A percentile compares a stretch with the other conserved stretches of the same genome.
These are phyloP conservation scores for Agrochola circellaris DNA, from an alignment of 2,888 invertebrate genomes.

Conservation along the genomic window DNA sequence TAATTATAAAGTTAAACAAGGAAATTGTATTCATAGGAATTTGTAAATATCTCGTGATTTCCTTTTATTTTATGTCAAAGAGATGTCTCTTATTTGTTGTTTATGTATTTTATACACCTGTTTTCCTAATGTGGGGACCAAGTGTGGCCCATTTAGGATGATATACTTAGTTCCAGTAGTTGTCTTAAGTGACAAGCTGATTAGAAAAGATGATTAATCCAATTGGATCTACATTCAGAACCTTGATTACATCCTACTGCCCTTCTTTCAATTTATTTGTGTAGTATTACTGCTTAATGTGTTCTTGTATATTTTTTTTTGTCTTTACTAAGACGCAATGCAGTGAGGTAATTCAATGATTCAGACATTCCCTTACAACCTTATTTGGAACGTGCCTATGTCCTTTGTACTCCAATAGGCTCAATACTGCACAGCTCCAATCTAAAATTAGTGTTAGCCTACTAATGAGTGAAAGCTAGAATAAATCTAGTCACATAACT, in stretches of 20 bases:
- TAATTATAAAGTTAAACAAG: conserved; percentile 14
- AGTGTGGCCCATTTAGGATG: neutral
- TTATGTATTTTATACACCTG: neutral
- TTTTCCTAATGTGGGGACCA: neutral
- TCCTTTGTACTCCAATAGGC: neutral
- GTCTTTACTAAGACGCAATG: neutral
- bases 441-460: neutral
- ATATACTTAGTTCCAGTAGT: neutral
- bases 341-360: neutral
- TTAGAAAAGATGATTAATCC: neutral
- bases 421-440: neutral
- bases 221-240: neutral
- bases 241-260: neutral
- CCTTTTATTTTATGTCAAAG: neutral
- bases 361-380: neutral
- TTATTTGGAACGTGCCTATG: neutral
- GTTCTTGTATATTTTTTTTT: neutral
- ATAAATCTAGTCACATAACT: conserved; percentile 36
- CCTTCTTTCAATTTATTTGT: neutral
- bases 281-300: neutral
- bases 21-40: conserved; percentile 30
- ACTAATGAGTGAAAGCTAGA: conserved; percentile 46
- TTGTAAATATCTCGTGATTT: neutral
- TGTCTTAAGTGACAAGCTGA: neutral
- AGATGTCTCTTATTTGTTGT: neutral